Percentiles rank a stretch among this genome's conserved stretches.
phyloP scores from a whole-genome alignment of 2,797 vertebrate genomes.

The Siniperca undulata region DNA sequence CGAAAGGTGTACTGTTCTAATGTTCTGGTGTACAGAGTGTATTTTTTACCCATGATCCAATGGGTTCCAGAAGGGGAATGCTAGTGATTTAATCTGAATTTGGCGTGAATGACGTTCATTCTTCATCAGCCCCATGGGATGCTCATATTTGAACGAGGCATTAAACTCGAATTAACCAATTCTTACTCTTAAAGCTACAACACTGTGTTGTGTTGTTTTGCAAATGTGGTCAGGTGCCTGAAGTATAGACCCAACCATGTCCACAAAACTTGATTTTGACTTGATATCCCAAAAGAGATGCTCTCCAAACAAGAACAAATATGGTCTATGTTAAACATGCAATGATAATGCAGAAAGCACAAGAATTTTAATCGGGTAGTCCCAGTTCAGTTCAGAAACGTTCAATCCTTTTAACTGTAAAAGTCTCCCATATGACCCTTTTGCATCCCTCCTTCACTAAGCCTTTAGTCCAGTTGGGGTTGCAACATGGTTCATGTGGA shows the following conservation, averaged over 20 bases:
- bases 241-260: not conserved
- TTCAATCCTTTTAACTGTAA: slow-evolving; percentile 22
- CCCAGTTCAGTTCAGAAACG: slow-evolving; percentile 9
- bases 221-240: slow-evolving; percentile 1
- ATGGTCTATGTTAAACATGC: slow-evolving; percentile 5
- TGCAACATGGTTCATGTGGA: slow-evolving; percentile 21
- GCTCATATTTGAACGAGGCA: not conserved
- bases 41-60: slow-evolving; percentile 11
- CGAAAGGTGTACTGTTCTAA: slow-evolving; percentile 21
- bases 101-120: not conserved
- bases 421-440: slow-evolving; percentile 12
- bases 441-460: slow-evolving; percentile 16
- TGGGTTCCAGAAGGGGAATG: slow-evolving; percentile 10
- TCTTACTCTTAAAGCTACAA: slow-evolving; percentile 19
- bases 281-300: slow-evolving; percentile 6
- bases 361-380: not conserved
- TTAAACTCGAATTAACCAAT: not conserved
- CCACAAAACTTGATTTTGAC: slow-evolving; percentile 34
- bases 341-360: slow-evolving; percentile 2
- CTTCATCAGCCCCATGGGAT: not conserved
- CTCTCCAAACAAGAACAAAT: slow-evolving; percentile 2
- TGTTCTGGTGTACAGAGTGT: slow-evolving; percentile 18
- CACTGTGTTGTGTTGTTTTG: slow-evolving; percentile 13
- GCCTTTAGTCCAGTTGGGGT: slow-evolving; percentile 16
- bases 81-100: slow-evolving; percentile 10